Evolutionary conservation across 2,797 vertebrate species (phyloP).

Genomic region (Liasis olivaceus): DNA sequence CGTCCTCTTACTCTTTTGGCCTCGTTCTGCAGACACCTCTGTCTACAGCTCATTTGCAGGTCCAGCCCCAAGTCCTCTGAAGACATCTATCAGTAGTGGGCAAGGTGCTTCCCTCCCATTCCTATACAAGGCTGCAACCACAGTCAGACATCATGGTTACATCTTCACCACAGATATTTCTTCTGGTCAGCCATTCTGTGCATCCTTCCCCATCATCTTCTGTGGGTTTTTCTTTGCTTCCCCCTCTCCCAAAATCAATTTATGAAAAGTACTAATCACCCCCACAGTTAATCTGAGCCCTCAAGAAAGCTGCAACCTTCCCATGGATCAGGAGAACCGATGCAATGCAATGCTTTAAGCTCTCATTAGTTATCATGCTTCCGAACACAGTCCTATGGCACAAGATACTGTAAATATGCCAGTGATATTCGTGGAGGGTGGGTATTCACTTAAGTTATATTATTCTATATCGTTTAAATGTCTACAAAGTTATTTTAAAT

Average conservation of each 20-base stretch:
- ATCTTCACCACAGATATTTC: neutral
- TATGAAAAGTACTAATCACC: neutral
- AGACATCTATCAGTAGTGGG: neutral
- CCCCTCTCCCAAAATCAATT: neutral
- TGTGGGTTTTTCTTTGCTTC: neutral
- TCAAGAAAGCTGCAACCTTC: constrained; percentile 14
- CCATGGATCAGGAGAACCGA: constrained; percentile 39
- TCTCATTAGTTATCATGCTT: constrained; percentile 63
- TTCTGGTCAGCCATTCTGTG: neutral
- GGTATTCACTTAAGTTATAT: constrained; percentile 78
- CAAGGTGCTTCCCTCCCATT: neutral
- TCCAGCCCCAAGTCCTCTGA: neutral
- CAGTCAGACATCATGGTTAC: neutral
- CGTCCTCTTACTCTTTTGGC: neutral
- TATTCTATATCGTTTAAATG: constrained; percentile 76
- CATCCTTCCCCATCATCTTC: neutral
- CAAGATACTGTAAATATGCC: constrained; percentile 69
- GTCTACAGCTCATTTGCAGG: neutral
- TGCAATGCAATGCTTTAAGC: constrained; percentile 46
- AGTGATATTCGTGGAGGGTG: constrained; percentile 67
- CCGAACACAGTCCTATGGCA: constrained; percentile 62
- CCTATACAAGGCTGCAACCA: neutral
- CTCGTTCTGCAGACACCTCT: neutral
- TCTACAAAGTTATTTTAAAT: constrained; percentile 80
- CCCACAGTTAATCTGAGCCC: neutral